Base-by-base conservation (phyloP, 53 echinoderm and acorn worm species). In the Patiria pectinifera region DNA sequence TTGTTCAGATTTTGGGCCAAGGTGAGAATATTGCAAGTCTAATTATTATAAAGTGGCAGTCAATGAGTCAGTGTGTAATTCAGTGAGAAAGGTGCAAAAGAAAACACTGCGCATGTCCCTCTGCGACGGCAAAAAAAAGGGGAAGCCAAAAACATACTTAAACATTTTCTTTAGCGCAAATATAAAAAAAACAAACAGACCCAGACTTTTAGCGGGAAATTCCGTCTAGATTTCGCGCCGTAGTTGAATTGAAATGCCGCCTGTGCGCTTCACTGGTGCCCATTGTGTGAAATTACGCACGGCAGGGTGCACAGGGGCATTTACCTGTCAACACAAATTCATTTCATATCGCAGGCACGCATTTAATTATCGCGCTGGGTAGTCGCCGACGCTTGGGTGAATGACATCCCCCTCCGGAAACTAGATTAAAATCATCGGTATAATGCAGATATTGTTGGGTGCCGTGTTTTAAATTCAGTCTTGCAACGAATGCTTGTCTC, bases 261-360 rank as follows among this genome's bases (percentile, higher is more conserved):
- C 48, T 21, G 70, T 21, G 70, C 72, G 86, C 45, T 71, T 86
- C 46, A 47, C 71, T 86, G 71, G 72, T 86, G 48, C 22, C 71
- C 22, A 86, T 71, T 71, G 74, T 23, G 61, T 48, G 86, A 49
- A 74, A 74, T 66, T 62, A 46, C 6, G 47, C 48, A 72, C 72
- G 70, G 71, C 6, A 35, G 69, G 45, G 46, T 86, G 86, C 69
- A 86, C 70, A 44, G 71, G 21, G 60, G 86, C 86, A 46, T 46
- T 86, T 86, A 70, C 74, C 86, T 72, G 86, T 86, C 86, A 86
- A 86, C 74, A 86, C 72, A 71, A 71, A 86, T 86, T 86, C 86
- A 86, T 86, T 86, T 86, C 86, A 72, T 71, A 48, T 23, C 35
- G 71, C 70, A 45, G 25, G 48, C 49, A 49, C 45, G 71, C 72